Evolutionary conservation across 2,888 invertebrate species (phyloP).

Genomic region (Trimorus sp.): DNA sequence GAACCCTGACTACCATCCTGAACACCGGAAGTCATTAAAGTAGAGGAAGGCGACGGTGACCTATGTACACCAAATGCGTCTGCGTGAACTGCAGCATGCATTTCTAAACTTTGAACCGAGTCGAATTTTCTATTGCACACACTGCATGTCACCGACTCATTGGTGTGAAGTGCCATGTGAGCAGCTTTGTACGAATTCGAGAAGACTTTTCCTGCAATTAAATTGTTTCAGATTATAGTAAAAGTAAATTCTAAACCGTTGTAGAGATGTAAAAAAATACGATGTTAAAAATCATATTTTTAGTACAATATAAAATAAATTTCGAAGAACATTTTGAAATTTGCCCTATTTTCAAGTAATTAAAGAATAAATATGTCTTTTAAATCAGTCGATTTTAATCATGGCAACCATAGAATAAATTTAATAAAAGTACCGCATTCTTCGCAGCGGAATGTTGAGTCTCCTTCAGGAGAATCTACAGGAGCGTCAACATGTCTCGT

Average conservation of each 20-base stretch:
- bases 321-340: too few species aligned
- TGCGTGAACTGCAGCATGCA: constrained; percentile 88
- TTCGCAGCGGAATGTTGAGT: constrained; percentile 76
- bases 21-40: constrained; percentile 20
- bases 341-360: too few species aligned
- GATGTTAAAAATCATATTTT: too few species aligned
- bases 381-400: too few species aligned
- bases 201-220: constrained; percentile 75
- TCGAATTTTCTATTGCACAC: constrained; percentile 89
- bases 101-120: constrained; percentile 85
- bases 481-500: constrained; percentile 82
- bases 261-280: too few species aligned
- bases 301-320: too few species aligned
- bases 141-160: constrained; percentile 84
- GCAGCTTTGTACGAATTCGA: constrained; percentile 83
- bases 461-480: constrained; percentile 73
- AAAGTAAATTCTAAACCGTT: too few species aligned
- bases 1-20: background rate
- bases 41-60: constrained; percentile 67
- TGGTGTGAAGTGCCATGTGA: constrained; percentile 87
- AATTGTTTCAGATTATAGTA: too few species aligned
- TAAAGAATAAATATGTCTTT: too few species aligned
- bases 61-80: constrained; percentile 71
- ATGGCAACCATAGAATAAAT: background rate
- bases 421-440: constrained; percentile 75